These are phyloP conservation scores for Orius insidiosus DNA, from an alignment of 1,140 invertebrate species.

Conservation along the genomic window DNA sequence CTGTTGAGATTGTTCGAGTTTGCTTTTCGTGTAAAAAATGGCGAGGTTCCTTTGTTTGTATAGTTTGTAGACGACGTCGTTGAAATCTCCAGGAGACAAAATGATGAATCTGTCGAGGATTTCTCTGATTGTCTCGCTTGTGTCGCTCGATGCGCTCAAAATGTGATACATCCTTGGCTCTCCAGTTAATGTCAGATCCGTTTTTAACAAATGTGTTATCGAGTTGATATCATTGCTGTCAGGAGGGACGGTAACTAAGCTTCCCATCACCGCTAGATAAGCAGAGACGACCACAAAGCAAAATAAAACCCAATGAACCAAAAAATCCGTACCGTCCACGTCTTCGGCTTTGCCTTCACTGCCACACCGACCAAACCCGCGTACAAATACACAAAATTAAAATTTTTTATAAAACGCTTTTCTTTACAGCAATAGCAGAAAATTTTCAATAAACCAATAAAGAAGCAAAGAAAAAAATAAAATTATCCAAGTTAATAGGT, in stretches of 20 bases:
- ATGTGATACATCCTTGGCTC: slow-evolving; percentile 21
- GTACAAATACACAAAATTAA: slow-evolving; percentile 8
- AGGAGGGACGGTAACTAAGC: slow-evolving; percentile 21
- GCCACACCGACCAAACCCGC: slow-evolving; percentile 17
- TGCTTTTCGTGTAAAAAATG: slow-evolving; percentile 18
- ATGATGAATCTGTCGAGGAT: slow-evolving; percentile 19
- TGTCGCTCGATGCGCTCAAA: slow-evolving; percentile 19
- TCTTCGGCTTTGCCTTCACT: slow-evolving; percentile 14
- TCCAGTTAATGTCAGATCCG: slow-evolving; percentile 18
- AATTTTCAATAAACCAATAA: slow-evolving; percentile 10
- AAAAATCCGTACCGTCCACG: slow-evolving; percentile 13
- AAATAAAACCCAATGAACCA: slow-evolving; percentile 20
- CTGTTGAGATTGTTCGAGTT: slow-evolving; percentile 16
- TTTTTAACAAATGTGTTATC: slow-evolving; percentile 16
- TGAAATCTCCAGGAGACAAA: slow-evolving; percentile 18
- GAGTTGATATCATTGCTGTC: slow-evolving; percentile 17
- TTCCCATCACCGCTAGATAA: slow-evolving; percentile 21
- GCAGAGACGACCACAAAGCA: slow-evolving; percentile 20
- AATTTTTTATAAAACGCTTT: background rate
- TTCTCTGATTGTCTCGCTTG: slow-evolving; percentile 15
- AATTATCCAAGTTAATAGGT: slow-evolving; percentile 6
- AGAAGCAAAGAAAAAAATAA: background rate
- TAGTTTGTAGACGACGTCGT: slow-evolving; percentile 15
- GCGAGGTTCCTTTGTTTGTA: slow-evolving; percentile 16
- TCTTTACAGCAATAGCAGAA: background rate